Base-by-base conservation (phyloP, 2,797 vertebrate genomes). In the Leptodactylus fallax region DNA sequence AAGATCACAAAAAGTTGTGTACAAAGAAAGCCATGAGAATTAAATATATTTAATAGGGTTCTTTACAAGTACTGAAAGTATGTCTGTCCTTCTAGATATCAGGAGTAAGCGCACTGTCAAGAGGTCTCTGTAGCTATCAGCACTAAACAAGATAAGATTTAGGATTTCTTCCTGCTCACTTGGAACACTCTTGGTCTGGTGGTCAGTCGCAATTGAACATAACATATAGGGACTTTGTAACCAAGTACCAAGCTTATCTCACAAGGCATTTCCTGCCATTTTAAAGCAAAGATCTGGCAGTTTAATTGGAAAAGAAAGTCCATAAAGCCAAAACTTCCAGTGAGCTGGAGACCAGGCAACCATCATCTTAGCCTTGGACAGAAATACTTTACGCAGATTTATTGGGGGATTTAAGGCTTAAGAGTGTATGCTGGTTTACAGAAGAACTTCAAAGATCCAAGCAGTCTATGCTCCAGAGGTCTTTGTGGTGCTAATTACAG, bases 261-360 rank as follows among this genome's bases (percentile, higher is more conserved):
- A 61, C 83, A 53, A 82, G 79, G 79, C 82, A 82, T 89, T 89
- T 89, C 84, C 84, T 89, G 84, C 17, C 87, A 77, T 89, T 86
- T 81, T 81, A 88, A 85, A 27, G 56, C 45, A 81, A 36, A 36
- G 23, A 25, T 83, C 71, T 85, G 87, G 82, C 60, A 82, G 27
- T 82, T 89, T 77, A 81, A 82, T 81, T 86, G 71, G 71, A 53
- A 82, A 56, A 60, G 55, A 85, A 87, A 83, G 80, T 81, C 55
- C 79, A 82, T 76, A 77, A 87, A 87, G 55, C 7, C 67, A 77
- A 69, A 69, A 27, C 60, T 78, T 83, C 81, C 51, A 65, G 51
- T 36, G 21, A 61, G 17, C 49, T 84, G 47, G 65, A 23, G 72
- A 87, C 69, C 80, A 67, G 60, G 80, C 65, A 49, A 17, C 65